Conservation (phyloP, 2,888 invertebrate genomes). For the Arenicola marina region DNA sequence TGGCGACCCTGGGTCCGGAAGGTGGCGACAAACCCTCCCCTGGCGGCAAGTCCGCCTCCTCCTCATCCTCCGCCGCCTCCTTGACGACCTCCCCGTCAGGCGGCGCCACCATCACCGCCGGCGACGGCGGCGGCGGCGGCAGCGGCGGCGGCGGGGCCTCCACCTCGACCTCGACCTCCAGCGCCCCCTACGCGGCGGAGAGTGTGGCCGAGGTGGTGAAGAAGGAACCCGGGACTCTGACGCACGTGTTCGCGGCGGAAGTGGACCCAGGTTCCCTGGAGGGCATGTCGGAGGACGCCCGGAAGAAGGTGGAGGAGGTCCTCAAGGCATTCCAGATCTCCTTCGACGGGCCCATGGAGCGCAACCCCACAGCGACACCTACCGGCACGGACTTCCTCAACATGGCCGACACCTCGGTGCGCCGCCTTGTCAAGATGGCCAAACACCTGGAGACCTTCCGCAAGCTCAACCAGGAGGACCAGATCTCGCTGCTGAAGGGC, state of each 20-base stretch:
- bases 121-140: constrained; percentile 2
- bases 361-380: constrained; percentile 39
- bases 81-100: background rate
- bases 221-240: background rate
- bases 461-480: constrained; percentile 92
- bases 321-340: constrained; percentile 13
- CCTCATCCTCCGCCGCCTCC: background rate
- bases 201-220: background rate
- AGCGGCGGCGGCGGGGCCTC: background rate
- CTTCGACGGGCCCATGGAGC: constrained; percentile 32
- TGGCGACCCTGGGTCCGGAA: too few species aligned
- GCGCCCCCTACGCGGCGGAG: background rate
- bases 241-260: constrained; percentile 20
- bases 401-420: constrained; percentile 52
- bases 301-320: constrained; percentile 13
- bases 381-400: constrained; percentile 50
- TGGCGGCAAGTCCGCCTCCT: background rate
- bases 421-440: constrained; percentile 73
- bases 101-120: background rate
- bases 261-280: constrained; percentile 13
- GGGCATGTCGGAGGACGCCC: constrained; percentile 7
- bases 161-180: background rate
- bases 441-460: constrained; percentile 79
- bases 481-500: constrained; percentile 65
- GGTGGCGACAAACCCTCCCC: too few species aligned